phyloP scores from a whole-genome alignment of 2,113 vertebrate species.

The Eptesicus fuscus region DNA sequence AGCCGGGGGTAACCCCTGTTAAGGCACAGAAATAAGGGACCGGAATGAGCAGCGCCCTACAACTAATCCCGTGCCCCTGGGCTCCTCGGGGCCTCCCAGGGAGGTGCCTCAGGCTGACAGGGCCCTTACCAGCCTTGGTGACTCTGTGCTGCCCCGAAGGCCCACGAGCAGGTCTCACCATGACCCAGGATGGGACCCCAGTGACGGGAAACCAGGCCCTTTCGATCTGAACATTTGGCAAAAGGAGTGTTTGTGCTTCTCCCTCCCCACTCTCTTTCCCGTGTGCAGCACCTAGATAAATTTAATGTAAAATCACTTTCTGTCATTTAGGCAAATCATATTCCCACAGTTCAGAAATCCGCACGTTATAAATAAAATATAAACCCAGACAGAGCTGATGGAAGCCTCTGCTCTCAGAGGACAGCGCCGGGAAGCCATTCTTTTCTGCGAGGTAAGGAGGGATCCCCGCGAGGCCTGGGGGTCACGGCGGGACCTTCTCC shows the following conservation, averaged over 20 bases:
- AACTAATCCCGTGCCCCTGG: neutral
- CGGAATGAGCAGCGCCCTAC: neutral
- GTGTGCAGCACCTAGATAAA: slow-evolving; percentile 47
- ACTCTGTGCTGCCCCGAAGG: neutral
- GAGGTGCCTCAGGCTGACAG: neutral
- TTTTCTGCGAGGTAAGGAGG: neutral
- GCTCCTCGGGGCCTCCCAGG: neutral
- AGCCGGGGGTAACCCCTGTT: neutral
- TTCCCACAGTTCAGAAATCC: slow-evolving; percentile 61
- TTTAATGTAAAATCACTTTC: slow-evolving; percentile 68
- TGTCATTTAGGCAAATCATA: slow-evolving; percentile 69
- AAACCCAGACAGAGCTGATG: slow-evolving; percentile 49
- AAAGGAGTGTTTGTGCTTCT: slow-evolving; percentile 21
- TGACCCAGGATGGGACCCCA: neutral
- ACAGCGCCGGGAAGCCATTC: neutral
- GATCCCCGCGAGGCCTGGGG: neutral
- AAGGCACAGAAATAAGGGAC: neutral
- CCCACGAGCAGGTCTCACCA: neutral
- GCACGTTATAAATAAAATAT: slow-evolving; percentile 77
- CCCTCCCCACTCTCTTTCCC: slow-evolving; percentile 19
- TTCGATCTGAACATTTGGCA: neutral
- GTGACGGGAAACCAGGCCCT: neutral
- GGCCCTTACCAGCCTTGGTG: neutral
- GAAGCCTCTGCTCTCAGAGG: slow-evolving; percentile 36
- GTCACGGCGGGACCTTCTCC: neutral